Base-by-base conservation (phyloP, 1,140 invertebrate species). In the Paralvinella palmiformis region DNA sequence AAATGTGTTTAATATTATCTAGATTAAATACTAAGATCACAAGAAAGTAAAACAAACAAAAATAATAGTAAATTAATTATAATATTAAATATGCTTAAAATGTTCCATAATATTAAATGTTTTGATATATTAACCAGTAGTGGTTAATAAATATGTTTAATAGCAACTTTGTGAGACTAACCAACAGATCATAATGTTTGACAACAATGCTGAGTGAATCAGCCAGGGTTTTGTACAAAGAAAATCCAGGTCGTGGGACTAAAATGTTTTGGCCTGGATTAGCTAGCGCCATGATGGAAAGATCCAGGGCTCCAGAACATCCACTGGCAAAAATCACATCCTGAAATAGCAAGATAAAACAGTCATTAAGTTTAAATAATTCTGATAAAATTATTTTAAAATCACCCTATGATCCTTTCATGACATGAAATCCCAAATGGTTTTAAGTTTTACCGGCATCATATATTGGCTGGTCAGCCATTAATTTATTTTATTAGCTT, bases 311-410 rank as follows among this genome's bases (percentile, higher is more conserved):
- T 69, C 92, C 89, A 0, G 94, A 97, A 77, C 93, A 96, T 59
- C 96, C 96, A 75, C 91, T 95, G 76, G 92, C 94, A 33, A 98
- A 82, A 37, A 98, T 85, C 3, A 99, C 88, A 82, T 99, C 94
- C 86, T 91, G 69, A 3, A 74, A 56, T 31, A 50, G 45, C n/a
- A 48, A 3, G n/a, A 56, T 31, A 50, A 27, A 50, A n/a, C 20
- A n/a, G 27, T 10, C 44, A 48, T 3, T 20, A 4, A 20, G 44
- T 48, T n/a, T 24, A 48, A 20, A 2, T 48, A 48, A 20, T 48
- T 48, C n/a, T 10, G 44, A 48, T 24, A n/a, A 48, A 4, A 4
- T 20, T 2, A 48, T 20, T 20, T 48, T 48, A 44, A n/a, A 44
- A 44, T 4, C 44, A 15, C 37, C 13, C 0, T 44, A 44, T 15